phyloP scores from a whole-genome alignment of 2,113 vertebrate genomes.

The Theristicus caerulescens region DNA sequence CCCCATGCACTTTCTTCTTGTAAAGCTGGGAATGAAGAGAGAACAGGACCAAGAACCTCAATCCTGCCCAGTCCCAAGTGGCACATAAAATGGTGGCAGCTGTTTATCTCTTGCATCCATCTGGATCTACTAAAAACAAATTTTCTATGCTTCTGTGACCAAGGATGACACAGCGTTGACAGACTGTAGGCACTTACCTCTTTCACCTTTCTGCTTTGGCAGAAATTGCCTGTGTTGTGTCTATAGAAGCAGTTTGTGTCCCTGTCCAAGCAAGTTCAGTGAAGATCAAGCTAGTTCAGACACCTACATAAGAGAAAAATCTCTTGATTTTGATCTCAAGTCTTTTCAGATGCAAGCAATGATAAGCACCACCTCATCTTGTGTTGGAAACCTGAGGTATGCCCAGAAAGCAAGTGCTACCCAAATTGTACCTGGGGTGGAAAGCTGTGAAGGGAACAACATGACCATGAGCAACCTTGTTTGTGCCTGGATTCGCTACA shows the following conservation, averaged over 20 bases:
- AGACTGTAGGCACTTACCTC: neutral
- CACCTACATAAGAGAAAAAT: neutral
- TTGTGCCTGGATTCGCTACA: neutral
- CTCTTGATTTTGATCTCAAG: neutral
- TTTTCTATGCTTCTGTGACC: neutral
- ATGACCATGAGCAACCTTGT: neutral
- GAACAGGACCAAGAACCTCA: neutral
- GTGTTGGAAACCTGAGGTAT: neutral
- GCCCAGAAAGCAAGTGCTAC: neutral
- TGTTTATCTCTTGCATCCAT: neutral
- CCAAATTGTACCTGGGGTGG: neutral
- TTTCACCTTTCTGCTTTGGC: neutral
- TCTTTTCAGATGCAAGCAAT: neutral
- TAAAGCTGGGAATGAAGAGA: neutral
- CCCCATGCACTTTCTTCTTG: neutral
- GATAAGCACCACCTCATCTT: neutral
- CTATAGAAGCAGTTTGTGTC: neutral
- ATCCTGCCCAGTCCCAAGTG: neutral
- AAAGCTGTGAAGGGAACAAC: neutral
- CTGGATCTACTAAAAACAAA: neutral
- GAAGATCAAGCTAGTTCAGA: neutral
- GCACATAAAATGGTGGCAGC: neutral
- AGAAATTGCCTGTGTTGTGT: neutral
- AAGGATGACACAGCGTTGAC: neutral
- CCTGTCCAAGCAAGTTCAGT: neutral